Conservation (phyloP, 2,797 vertebrate genomes). For the Cyprinodon diabolis region DNA sequence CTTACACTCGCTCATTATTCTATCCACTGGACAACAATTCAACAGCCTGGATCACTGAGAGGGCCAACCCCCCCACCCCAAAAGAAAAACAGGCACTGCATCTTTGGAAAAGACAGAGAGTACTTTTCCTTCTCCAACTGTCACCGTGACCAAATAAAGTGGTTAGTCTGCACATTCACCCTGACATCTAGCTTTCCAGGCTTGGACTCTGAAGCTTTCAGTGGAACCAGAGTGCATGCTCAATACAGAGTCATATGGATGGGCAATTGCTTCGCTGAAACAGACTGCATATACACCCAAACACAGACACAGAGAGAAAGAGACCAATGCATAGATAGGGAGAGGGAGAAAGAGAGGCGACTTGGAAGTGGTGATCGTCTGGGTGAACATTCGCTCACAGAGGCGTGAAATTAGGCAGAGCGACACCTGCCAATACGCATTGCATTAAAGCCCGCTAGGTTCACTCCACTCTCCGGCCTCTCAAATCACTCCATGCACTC, state of each 20-base stretch:
- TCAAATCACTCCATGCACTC: constrained; percentile 32
- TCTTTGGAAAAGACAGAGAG: constrained; percentile 47
- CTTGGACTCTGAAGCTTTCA: constrained; percentile 35
- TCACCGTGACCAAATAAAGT: constrained; percentile 44
- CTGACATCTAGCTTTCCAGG: constrained; percentile 30
- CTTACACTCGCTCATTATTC: constrained; percentile 14
- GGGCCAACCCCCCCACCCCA: constrained; percentile 10
- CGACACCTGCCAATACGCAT: constrained; percentile 78
- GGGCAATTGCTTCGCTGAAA: constrained; percentile 42
- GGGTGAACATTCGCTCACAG: constrained; percentile 72
- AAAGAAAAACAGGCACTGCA: constrained; percentile 39
- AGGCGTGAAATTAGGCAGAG: constrained; percentile 79
- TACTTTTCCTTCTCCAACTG: constrained; percentile 45
- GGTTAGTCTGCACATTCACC: constrained; percentile 59
- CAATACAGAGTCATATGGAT: constrained; percentile 37
- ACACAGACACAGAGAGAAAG: constrained; percentile 38
- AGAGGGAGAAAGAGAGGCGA: constrained; percentile 17
- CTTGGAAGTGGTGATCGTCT: constrained; percentile 63
- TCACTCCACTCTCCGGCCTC: constrained; percentile 49
- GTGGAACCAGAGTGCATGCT: constrained; percentile 34
- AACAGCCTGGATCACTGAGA: constrained; percentile 40
- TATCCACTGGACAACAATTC: constrained; percentile 30
- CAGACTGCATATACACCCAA: constrained; percentile 10
- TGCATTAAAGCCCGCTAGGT: constrained; percentile 60
- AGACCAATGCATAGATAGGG: constrained; percentile 26